Evolutionary conservation across 2,888 invertebrate species (phyloP).

Genomic region (Ornithoptera priamus): DNA sequence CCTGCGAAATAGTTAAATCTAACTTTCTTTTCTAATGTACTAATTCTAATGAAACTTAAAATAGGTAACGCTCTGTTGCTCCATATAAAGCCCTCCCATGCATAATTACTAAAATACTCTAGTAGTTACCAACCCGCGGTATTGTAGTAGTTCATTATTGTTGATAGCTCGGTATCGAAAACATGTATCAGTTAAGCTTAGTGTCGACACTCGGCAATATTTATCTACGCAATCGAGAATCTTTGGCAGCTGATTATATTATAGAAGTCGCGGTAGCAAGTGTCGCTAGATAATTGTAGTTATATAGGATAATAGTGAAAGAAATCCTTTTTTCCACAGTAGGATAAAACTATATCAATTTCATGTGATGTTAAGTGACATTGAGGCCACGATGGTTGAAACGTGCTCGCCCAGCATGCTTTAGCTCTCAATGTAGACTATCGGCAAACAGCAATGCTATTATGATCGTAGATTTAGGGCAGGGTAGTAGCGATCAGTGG

Average conservation of each 20-base stretch:
- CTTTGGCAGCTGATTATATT: slow-evolving; percentile 33
- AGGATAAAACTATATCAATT: neutral
- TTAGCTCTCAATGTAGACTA: too few relatives aligned
- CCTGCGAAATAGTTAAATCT: neutral
- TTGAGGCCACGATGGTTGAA: too few relatives aligned
- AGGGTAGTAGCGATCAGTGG: too few relatives aligned
- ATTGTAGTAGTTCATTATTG: neutral
- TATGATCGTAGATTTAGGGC: too few relatives aligned
- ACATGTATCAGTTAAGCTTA: slow-evolving; percentile 19
- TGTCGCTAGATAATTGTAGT: neutral
- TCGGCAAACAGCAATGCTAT: too few relatives aligned
- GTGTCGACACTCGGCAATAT: slow-evolving; percentile 24
- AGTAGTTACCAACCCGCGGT: neutral
- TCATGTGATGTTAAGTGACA: neutral
- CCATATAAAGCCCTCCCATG: neutral
- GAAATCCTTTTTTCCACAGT: neutral
- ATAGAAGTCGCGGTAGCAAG: slow-evolving; percentile 16
- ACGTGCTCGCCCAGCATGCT: too few relatives aligned
- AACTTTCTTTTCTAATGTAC: neutral
- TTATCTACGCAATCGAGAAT: slow-evolving; percentile 31
- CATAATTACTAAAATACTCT: neutral
- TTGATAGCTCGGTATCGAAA: slow-evolving; percentile 21
- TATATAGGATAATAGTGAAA: too few relatives aligned
- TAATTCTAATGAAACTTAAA: neutral
- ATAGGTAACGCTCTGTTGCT: neutral